Evolutionary conservation across 2,888 invertebrate species (phyloP).

Genomic region (Invenusta paracnida): DNA sequence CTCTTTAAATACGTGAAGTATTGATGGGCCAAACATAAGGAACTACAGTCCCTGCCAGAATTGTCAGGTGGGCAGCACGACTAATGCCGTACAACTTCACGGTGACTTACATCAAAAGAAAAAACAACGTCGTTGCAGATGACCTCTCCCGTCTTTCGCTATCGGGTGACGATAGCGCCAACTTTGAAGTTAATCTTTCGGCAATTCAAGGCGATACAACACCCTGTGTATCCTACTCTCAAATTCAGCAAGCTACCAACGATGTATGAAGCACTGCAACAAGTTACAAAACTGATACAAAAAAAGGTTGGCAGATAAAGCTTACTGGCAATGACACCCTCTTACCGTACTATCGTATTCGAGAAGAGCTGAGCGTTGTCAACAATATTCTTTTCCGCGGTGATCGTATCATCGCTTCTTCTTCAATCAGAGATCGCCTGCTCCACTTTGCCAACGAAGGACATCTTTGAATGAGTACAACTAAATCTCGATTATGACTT

Average conservation of each 20-base stretch:
- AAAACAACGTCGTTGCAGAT: slow-evolving; percentile 36
- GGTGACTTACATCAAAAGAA: slow-evolving; percentile 11
- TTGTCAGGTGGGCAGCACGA: slow-evolving; percentile 35
- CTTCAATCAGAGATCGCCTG: background rate
- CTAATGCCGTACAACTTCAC: slow-evolving; percentile 32
- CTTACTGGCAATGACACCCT: no score
- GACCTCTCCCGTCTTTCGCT: slow-evolving; percentile 19
- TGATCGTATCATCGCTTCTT: background rate
- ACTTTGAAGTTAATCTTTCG: background rate
- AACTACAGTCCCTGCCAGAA: slow-evolving; percentile 1
- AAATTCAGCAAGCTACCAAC: no score
- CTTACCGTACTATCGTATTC: no score
- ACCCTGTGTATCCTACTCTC: background rate
- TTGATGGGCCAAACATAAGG: background rate
- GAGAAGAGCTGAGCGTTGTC: background rate
- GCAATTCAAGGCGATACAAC: background rate
- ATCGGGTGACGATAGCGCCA: background rate
- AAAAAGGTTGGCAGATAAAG: no score
- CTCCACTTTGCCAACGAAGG: background rate
- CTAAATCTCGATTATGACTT: no score
- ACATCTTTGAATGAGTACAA: background rate
- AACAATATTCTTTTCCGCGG: background rate
- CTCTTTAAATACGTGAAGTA: background rate
- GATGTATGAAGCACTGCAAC: no score
- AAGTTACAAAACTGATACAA: no score